phyloP scores from a whole-genome alignment of 2,113 vertebrate genomes.

The Ammodytes marinus region DNA sequence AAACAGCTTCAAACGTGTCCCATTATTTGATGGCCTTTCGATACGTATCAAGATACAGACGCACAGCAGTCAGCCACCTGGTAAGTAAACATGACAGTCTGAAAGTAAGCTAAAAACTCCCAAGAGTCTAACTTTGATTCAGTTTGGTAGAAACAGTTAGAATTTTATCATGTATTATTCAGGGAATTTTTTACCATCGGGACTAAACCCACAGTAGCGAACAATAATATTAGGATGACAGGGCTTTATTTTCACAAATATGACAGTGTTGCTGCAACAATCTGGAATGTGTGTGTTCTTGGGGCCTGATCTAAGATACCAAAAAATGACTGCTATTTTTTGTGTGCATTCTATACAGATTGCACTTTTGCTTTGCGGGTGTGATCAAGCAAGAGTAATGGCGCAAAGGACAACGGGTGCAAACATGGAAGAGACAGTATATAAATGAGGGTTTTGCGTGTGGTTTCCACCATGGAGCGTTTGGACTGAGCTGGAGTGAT shows the following conservation, averaged over 20 bases:
- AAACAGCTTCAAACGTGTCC: slow-evolving; percentile 41
- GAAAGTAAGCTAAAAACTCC: not conserved
- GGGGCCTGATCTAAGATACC: too few species aligned
- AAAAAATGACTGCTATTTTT: too few species aligned
- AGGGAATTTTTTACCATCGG: slow-evolving; percentile 16
- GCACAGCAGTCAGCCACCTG: slow-evolving; percentile 1
- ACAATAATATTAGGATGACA: slow-evolving; percentile 32
- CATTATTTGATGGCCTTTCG: slow-evolving; percentile 36
- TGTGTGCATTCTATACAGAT: too few species aligned
- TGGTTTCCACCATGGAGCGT: too few species aligned
- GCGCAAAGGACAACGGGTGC: too few species aligned
- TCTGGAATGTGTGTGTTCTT: slow-evolving; percentile 16
- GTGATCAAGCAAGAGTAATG: too few species aligned
- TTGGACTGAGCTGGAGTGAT: too few species aligned
- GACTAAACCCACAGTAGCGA: slow-evolving; percentile 20
- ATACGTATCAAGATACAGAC: not conserved
- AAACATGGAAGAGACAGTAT: too few species aligned
- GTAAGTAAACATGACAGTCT: slow-evolving; percentile 19
- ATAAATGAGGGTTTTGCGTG: too few species aligned
- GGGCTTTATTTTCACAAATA: slow-evolving; percentile 35
- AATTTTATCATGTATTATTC: not conserved
- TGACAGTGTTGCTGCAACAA: slow-evolving; percentile 22
- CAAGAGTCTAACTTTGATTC: not conserved
- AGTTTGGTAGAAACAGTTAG: not conserved
- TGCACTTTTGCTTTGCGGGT: too few species aligned